Percentiles rank a stretch among this genome's conserved stretches.
Evolutionary conservation across 2,797 vertebrate species (phyloP).

Genomic region (Rachycentron canadum): DNA sequence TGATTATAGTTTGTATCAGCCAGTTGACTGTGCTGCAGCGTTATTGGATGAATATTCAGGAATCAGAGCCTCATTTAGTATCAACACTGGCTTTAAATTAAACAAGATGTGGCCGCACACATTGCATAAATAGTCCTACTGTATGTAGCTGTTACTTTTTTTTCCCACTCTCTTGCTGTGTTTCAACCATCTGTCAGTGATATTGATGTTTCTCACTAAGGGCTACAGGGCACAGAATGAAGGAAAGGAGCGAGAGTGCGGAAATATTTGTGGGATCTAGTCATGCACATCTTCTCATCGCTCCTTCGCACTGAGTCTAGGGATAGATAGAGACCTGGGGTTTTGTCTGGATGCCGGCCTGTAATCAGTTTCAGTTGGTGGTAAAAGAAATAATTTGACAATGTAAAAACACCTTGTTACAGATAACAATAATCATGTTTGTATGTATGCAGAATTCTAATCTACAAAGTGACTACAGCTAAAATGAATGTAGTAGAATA

Average conservation of each 20-base stretch:
- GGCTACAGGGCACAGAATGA: slow-evolving; percentile 65
- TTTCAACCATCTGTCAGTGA: slow-evolving; percentile 73
- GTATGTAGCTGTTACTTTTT: slow-evolving; percentile 40
- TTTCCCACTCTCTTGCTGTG: slow-evolving; percentile 37
- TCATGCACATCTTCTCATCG: slow-evolving; percentile 66
- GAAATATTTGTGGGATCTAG: slow-evolving; percentile 65
- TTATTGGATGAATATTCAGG: slow-evolving; percentile 53
- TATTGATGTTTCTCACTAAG: slow-evolving; percentile 80
- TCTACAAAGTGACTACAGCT: neutral
- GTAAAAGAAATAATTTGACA: neutral
- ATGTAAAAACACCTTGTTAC: neutral
- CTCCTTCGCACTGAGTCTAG: slow-evolving; percentile 37
- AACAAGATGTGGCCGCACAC: slow-evolving; percentile 41
- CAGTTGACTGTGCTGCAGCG: neutral
- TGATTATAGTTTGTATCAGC: slow-evolving; percentile 50
- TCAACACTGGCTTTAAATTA: slow-evolving; percentile 54
- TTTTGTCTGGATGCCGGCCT: slow-evolving; percentile 33
- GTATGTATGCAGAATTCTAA: neutral
- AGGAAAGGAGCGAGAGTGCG: slow-evolving; percentile 54
- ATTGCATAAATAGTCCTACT: slow-evolving; percentile 42
- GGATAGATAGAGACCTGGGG: slow-evolving; percentile 31
- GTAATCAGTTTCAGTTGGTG: slow-evolving; percentile 13
- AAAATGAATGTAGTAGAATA: neutral
- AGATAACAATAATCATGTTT: neutral
- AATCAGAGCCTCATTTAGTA: slow-evolving; percentile 50